Evolutionary conservation across 2,888 invertebrate species (phyloP), one percentile per base, ranked within the genome.

Genomic region (Bellardia bayeri): DNA sequence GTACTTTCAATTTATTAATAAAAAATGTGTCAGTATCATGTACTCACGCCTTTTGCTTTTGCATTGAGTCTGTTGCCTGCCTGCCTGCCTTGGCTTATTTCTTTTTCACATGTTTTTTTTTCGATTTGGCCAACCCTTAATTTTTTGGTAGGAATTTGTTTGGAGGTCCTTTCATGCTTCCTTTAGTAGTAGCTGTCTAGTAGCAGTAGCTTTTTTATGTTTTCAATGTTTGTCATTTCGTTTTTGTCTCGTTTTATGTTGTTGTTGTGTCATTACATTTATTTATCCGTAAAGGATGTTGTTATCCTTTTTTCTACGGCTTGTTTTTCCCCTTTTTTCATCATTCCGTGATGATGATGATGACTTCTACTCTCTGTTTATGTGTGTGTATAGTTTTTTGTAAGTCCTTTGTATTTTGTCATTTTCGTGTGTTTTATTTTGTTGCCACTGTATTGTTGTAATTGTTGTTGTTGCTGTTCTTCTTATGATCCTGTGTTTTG

Each of bases 261-360:
- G 30, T 58, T 23, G 23, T 23, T 23, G 23, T 40, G 66, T 74
- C 66, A 76, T 87, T 81, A 81, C 76, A 84, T 81, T 85, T 76
- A 66, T 82, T 78, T 85, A 68, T 78, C 74, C 82, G 23, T 40
- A 84, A 84, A 87, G 84, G 78, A 87, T 79, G 82, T 85, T 87
- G 74, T 84, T 82, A 84, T 87, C 78, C 82, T 75, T 87, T 87
- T 86, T 71, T 49, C 42, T 13, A 63, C 54, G 76, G 76, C 72
- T 45, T 78, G 63, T 49, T 45, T 76, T 66, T 51, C n/a, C 76
- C 83, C 61, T 13, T 71, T 75, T 81, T 1, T 40, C 23, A 23
- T 23, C 23, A 23, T 23, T 1, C 23, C 23, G 23, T 56, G 0
- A 5, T 58, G 2, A 14, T 45, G 42, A 45, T 71, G 45, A 72